These are phyloP conservation scores for Conus betulinus DNA, from an alignment of 1,140 invertebrate species.

Conservation along the genomic window DNA sequence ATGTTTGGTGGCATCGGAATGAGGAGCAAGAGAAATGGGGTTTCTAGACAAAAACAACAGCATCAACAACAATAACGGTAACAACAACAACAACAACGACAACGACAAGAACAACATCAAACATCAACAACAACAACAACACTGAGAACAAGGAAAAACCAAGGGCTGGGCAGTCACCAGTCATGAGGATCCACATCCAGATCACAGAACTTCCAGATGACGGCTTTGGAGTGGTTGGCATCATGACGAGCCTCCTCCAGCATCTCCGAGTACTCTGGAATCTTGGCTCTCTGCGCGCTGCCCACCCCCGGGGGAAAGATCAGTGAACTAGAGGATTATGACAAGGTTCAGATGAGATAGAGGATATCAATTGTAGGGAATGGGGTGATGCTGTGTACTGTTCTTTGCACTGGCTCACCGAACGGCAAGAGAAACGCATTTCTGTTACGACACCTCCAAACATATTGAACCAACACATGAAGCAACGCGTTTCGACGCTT, in stretches of 20 bases:
- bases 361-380: too few relatives aligned
- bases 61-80: neutral
- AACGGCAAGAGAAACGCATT: too few relatives aligned
- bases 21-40: neutral
- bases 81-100: neutral
- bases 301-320: neutral
- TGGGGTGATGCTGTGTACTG: too few relatives aligned
- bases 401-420: too few relatives aligned
- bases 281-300: constrained; percentile 53
- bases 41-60: neutral
- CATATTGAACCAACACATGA: too few relatives aligned
- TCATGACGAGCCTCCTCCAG: constrained; percentile 55
- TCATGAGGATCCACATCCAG: constrained; percentile 64
- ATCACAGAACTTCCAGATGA: constrained; percentile 71
- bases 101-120: neutral
- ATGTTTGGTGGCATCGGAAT: neutral
- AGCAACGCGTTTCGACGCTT: too few relatives aligned
- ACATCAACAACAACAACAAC: neutral
- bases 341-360: too few relatives aligned
- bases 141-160: neutral
- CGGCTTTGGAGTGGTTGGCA: constrained; percentile 60
- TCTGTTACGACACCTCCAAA: too few relatives aligned
- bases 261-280: constrained; percentile 58
- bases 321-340: too few relatives aligned
- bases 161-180: constrained; percentile 47